Evolutionary conservation across 2,113 vertebrate genomes (phyloP).

Genomic region (Hippocampus abdominalis): DNA sequence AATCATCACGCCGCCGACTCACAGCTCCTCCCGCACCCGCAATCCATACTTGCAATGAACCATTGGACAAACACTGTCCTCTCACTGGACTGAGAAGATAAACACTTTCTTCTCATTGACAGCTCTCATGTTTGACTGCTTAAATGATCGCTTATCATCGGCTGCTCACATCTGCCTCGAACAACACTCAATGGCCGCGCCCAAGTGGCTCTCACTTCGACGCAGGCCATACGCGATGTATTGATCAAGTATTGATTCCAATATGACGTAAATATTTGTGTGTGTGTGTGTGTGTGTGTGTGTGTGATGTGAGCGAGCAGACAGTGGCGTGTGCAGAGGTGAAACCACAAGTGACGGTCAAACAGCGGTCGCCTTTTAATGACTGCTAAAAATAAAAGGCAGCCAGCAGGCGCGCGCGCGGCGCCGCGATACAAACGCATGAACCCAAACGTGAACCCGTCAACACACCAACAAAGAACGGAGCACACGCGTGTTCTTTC

Average conservation of each 20-base stretch:
- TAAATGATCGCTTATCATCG: too few species aligned
- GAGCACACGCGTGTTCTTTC: background rate
- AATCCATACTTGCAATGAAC: background rate
- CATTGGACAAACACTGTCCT: background rate
- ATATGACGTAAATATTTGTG: background rate
- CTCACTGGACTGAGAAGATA: background rate
- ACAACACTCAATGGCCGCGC: too few species aligned
- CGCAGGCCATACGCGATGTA: background rate
- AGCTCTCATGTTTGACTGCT: too few species aligned
- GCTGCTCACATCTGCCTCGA: too few species aligned
- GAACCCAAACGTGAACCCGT: background rate
- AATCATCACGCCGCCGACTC: background rate
- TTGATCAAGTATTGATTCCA: background rate
- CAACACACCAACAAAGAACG: background rate
- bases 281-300: too few species aligned
- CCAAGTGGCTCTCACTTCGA: background rate
- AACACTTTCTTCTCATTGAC: too few species aligned
- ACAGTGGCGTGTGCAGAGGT: background rate
- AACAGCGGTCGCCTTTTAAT: background rate
- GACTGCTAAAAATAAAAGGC: conserved; percentile 1
- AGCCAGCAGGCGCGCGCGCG: background rate
- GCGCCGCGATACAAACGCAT: too few species aligned
- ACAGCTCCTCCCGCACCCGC: background rate
- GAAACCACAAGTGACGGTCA: background rate
- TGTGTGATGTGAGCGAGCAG: too few species aligned